Evolutionary conservation across 2,888 invertebrate species (phyloP).

Genomic region (Brachylomia viminalis): DNA sequence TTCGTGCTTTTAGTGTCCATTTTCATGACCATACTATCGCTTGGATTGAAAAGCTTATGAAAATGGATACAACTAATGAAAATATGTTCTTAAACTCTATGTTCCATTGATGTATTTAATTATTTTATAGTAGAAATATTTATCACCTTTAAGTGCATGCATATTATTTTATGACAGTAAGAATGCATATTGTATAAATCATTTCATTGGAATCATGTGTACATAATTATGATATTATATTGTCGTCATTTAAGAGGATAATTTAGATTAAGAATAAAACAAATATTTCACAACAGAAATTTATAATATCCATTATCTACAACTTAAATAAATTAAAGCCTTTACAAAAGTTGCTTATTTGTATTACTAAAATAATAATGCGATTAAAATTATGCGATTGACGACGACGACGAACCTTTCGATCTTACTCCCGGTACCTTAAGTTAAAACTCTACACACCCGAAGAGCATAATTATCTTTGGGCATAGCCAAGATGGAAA

Average conservation of each 20-base stretch:
- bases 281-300: conserved; percentile 60
- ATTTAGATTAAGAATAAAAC: conserved; percentile 56
- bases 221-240: conserved; percentile 1
- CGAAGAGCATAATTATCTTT: conserved; percentile 29
- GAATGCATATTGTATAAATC: neutral
- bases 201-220: conserved; percentile 30
- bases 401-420: conserved; percentile 16
- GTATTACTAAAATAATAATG: conserved; percentile 55
- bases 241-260: neutral
- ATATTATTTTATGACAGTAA: neutral
- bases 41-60: conserved; percentile 70
- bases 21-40: conserved; percentile 71
- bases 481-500: conserved; percentile 14
- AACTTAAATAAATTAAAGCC: conserved; percentile 86
- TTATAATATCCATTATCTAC: conserved; percentile 73
- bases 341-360: conserved; percentile 74
- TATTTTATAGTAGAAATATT: conserved; percentile 31
- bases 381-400: conserved; percentile 50
- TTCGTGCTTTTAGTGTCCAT: conserved; percentile 63
- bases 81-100: conserved; percentile 4
- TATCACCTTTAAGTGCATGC: conserved; percentile 41
- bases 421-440: conserved; percentile 32
- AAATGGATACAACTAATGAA: conserved; percentile 61
- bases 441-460: conserved; percentile 38
- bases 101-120: conserved; percentile 16